Conservation (phyloP, 92 coral and sea anemone genomes). For the Epizoanthus stellaris region DNA sequence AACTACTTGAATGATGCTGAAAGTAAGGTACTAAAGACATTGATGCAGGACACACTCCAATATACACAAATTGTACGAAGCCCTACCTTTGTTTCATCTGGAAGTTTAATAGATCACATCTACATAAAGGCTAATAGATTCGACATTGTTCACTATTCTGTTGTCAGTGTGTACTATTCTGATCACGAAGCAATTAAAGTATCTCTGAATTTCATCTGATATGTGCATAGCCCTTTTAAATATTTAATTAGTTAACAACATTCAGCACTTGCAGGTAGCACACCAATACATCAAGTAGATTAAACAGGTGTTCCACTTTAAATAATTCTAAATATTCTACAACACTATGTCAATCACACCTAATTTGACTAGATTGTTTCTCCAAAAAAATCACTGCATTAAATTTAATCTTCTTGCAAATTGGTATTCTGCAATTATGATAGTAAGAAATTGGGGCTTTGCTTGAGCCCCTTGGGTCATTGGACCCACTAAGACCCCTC, state of each 20-base stretch:
- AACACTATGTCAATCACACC: constrained; percentile 5
- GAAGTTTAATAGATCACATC: constrained; percentile 33
- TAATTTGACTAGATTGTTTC: constrained; percentile 9
- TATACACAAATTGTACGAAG: neutral
- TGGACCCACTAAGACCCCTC: constrained; percentile 27
- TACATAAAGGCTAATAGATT: constrained; percentile 42
- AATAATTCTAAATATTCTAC: constrained; percentile 15
- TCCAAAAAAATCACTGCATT: constrained; percentile 2
- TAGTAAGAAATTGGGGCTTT: constrained; percentile 12
- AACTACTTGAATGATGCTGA: constrained; percentile 24
- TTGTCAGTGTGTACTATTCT: constrained; percentile 68
- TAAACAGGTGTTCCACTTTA: constrained; percentile 12
- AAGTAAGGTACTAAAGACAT: neutral
- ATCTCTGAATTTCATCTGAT: constrained; percentile 25
- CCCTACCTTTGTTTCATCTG: constrained; percentile 35
- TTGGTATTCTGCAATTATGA: constrained; percentile 22
- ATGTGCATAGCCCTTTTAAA: constrained; percentile 1
- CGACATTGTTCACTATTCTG: constrained; percentile 31
- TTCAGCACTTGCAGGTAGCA: constrained; percentile 3
- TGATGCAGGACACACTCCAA: neutral
- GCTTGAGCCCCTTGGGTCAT: constrained; percentile 13
- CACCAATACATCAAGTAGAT: constrained; percentile 18
- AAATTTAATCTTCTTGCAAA: constrained; percentile 18
- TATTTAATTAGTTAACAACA: constrained; percentile 15
- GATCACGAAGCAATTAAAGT: constrained; percentile 63